Base-by-base conservation (phyloP, 2,888 invertebrate species). In the Pristionchus arcanus region DNA sequence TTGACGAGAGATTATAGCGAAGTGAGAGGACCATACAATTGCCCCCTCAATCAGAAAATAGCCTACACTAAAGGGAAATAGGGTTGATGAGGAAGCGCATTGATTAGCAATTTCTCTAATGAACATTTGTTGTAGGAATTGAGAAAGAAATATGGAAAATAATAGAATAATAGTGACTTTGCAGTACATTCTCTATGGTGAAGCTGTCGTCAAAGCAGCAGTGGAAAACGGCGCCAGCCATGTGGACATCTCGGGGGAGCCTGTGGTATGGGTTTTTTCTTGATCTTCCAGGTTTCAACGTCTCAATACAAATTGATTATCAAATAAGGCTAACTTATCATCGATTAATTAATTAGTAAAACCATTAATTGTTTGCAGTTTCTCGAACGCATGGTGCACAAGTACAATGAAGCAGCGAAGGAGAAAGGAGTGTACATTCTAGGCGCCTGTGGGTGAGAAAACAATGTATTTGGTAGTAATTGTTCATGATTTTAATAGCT, bases 221-320 rank as follows among this genome's bases (percentile, higher is more conserved):
- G 96, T 98, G 37, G 97, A 97, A 89, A 96, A 97, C 84, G 97
- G 97, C 90, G 97, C 98, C 0, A 97, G 97, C 96, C 97, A 98
- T 95, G 97, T 99, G 19, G 99, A 99, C 95, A 97, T 99, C 68
- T 97, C 97, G 94, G 98, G 98, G 11, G 98, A 99, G 95, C 97
- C 98, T 0, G 97, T 97, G 68, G 93, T 93, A 71, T 71, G 1
- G 7, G 13, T 71, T 16, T 28, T 25, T 1, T 34, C 28, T 28
- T 37, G 11, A n/a, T n/a, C n/a, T n/a, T n/a, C n/a, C n/a, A n/a
- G n/a, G n/a, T n/a, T n/a, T n/a, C n/a, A n/a, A n/a, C n/a, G n/a
- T n/a, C n/a, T n/a, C n/a, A n/a, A n/a, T n/a, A n/a, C n/a, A n/a
- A n/a, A n/a, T n/a, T n/a, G n/a, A n/a, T n/a, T n/a, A n/a, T n/a